These are phyloP conservation scores for Eudemis profundana DNA, from an alignment of 2,888 invertebrate species.

Conservation along the genomic window DNA sequence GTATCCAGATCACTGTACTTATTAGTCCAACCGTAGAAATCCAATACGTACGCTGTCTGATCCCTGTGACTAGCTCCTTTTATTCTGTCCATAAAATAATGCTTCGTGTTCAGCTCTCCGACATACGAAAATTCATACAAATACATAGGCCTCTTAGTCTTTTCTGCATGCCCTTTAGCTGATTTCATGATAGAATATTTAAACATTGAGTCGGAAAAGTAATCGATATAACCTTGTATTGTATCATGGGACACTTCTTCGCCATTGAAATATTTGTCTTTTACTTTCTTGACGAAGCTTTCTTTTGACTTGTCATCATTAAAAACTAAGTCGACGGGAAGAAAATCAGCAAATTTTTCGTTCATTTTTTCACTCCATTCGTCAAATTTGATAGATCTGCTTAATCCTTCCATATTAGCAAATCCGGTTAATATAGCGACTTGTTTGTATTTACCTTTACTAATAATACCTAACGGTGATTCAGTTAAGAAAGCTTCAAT, in stretches of 20 bases:
- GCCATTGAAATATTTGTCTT: conserved; percentile 67
- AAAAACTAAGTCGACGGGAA: conserved; percentile 73
- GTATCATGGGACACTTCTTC: conserved; percentile 62
- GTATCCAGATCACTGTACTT: conserved; percentile 67
- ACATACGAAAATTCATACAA: conserved; percentile 75
- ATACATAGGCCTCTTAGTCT: conserved; percentile 61
- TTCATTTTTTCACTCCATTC: conserved; percentile 75
- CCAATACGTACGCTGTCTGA: conserved; percentile 72
- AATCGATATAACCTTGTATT: conserved; percentile 68
- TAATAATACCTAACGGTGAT: conserved; percentile 69
- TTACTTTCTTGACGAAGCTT: conserved; percentile 59
- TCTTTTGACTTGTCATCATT: conserved; percentile 57
- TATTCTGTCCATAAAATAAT: conserved; percentile 68
- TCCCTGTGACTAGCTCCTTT: conserved; percentile 78
- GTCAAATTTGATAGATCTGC: conserved; percentile 66
- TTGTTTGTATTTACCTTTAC: conserved; percentile 61
- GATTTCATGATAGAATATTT: conserved; percentile 74
- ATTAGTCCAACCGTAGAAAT: conserved; percentile 68
- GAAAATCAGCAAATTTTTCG: conserved; percentile 67
- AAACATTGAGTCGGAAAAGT: conserved; percentile 78
- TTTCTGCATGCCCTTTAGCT: conserved; percentile 63
- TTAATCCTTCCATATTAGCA: conserved; percentile 78
- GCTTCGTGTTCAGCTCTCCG: conserved; percentile 69
- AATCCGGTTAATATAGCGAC: conserved; percentile 71
- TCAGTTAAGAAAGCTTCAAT: conserved; percentile 69